A percentile compares a stretch with the other conserved stretches of the same genome.
phyloP scores from a whole-genome alignment of 2,113 vertebrate genomes.

The Catharus minimus region DNA sequence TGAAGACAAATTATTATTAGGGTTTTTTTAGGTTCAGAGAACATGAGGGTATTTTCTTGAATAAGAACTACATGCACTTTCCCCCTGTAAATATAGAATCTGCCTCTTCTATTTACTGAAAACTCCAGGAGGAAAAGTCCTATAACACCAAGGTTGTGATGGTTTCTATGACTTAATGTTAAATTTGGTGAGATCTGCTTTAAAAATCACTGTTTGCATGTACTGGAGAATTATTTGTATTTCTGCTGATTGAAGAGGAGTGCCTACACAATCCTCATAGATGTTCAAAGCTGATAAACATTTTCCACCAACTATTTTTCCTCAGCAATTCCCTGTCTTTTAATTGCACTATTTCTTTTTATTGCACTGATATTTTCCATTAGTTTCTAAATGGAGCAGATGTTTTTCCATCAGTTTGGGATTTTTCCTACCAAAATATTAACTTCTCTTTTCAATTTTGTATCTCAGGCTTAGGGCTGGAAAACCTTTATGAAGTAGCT shows the following conservation, averaged over 20 bases:
- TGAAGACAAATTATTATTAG: neutral
- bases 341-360: conserved; percentile 38
- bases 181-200: neutral
- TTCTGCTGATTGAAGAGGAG: conserved; percentile 23
- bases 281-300: conserved; percentile 9
- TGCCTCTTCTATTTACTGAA: neutral
- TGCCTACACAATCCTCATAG: conserved; percentile 24
- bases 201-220: neutral
- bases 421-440: conserved; percentile 53
- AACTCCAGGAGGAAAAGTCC: neutral
- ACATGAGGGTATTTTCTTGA: neutral
- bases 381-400: conserved; percentile 42
- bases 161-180: neutral
- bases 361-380: conserved; percentile 24
- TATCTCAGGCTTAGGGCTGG: conserved; percentile 40
- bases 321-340: conserved; percentile 16
- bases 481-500: conserved; percentile 49
- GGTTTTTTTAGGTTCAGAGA: neutral
- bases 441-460: conserved; percentile 51
- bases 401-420: conserved; percentile 40
- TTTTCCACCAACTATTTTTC: neutral
- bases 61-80: neutral
- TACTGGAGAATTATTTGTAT: neutral
- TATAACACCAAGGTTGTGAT: neutral
- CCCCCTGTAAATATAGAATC: neutral